Base-by-base conservation (phyloP, 2,113 vertebrate genomes). In the Istiophorus platypterus region DNA sequence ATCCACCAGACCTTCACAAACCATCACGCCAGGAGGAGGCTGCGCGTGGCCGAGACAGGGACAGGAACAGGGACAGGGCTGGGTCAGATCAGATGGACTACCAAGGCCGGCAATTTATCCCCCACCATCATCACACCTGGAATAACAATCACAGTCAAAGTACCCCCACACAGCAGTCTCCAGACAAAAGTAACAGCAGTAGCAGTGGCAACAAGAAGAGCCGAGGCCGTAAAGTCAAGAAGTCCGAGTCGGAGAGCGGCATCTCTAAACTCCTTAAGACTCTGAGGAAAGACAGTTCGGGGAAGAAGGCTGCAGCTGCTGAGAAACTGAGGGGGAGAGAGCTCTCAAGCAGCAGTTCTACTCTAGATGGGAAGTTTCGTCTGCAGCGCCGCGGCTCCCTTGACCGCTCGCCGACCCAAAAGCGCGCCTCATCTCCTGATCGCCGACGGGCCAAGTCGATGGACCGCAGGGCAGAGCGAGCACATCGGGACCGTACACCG, bases 1-100 rank as follows among this genome's bases (percentile, higher is more conserved):
- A 96, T 92, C 96, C 97, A 97, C 97, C 96, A 95, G 97, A 98
- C 88, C 95, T 97, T 96, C 97, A 97, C 97, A 96, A 96, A 96
- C 95, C 97, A 97, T 97, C 96, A 95, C 96, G 92, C 91, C 97
- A 96, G 90, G 97, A 96, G 95, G 97, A 98, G 89, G 95, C 92
- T 88, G 90, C 39, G 80, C 88, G 95, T 92, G 96, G 96, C 96
- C 94, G 93, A 96, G 93, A 94, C 95, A 96, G 85, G 89, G 85
- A 89, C 85, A 87, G 78, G 81, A 69, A 84, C 89, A 85, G 86
- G 84, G 91, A 94, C 91, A 85, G 90, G 87, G 88, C 88, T 59
- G 91, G 85, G 94, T 94, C 96, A 92, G 94, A 92, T 93, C 95
- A 95, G 92, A 96, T 96, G 93, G 93, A 96, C 88, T 94, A 96